Base-by-base conservation (phyloP, 2,888 invertebrate species). In the Malacosoma neustria region DNA sequence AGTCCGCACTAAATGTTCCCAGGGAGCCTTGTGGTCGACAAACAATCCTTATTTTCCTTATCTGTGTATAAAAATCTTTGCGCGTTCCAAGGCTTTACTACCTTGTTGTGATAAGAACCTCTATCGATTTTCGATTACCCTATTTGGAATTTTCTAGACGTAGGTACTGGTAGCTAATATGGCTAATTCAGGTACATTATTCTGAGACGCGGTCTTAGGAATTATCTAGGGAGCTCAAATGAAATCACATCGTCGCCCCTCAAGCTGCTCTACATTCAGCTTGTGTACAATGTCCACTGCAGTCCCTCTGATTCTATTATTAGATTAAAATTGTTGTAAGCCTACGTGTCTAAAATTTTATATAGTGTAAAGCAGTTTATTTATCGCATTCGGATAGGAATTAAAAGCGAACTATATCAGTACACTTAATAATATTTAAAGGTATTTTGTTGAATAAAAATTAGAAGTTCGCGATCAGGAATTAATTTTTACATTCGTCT, bases 291-390 rank as follows among this genome's bases (percentile, higher is more conserved):
- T 66, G 69, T 61, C 71, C 70, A 66, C 68, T 63, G 68, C 57
- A 59, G 64, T 66, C 63, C 49, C 54, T 50, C 61, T 68, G 67
- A 76, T 77, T 74, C 66, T 65, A 76, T 81, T 80, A 73, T 72
- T 71, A 72, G 61, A 71, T 72, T 75, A 72, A 72, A 74, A 74
- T 77, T 74, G 69, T 67, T 60, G 52, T 57, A 65, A 63, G 68
- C 58, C 65, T 61, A 57, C 63, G 47, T 54, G 61, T 22, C n/a
- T n/a, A n/a, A n/a, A n/a, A n/a, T n/a, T n/a, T n/a, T n/a, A n/a
- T n/a, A n/a, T n/a, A n/a, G n/a, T n/a, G n/a, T n/a, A n/a, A n/a
- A n/a, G n/a, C n/a, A n/a, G n/a, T n/a, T n/a, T n/a, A n/a, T n/a
- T n/a, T n/a, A n/a, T n/a, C n/a, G n/a, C n/a, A n/a, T n/a, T n/a